Evolutionary conservation across 1,140 invertebrate genomes (phyloP), one percentile per base, ranked within the genome.

Genomic region (Sycobia sp.): DNA sequence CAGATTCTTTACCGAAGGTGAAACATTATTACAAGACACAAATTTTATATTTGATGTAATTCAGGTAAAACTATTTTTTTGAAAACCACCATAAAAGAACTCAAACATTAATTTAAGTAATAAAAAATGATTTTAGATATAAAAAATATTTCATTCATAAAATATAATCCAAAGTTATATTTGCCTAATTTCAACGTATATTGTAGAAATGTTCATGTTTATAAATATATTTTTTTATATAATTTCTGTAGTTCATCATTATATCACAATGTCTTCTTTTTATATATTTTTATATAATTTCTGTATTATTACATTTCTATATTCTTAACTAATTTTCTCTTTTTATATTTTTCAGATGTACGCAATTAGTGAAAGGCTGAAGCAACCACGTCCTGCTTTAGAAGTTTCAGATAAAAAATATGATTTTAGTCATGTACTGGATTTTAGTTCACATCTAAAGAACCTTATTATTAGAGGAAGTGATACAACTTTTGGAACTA

Each of bases 351-450:
- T 89, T 54, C 84, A 97, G 89, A 78, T 97, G 10, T 89, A 92
- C 82, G 91, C 94, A 20, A 90, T 97, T 47, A 94, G 90, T 71
- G 89, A 95, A 77, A 84, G 94, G 69, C 84, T 96, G 10, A 92
- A 92, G 76, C 86, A 93, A 67, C 91, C 94, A 1, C 92, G 94
- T 76, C 91, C 94, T 18, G 83, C 87, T 3, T 81, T 87, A 50
- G 86, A 91, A 81, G 87, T 88, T 46, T 79, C 85, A 58, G 88
- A 89, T 64, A 86, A 85, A 76, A 83, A 84, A 71, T 89, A 88
- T 71, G 92, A 97, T 78, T 91, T 97, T 64, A 93, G 92, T 69
- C 92, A 96, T 74, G 88, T 97, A 7, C 75, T 97, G 55, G 95
- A 97, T 75, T 93, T 94, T 73, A 91, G 91, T 75, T 90, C 90